Base-by-base conservation (phyloP, 2,888 invertebrate species). In the Diaprepes abbreviatus region DNA sequence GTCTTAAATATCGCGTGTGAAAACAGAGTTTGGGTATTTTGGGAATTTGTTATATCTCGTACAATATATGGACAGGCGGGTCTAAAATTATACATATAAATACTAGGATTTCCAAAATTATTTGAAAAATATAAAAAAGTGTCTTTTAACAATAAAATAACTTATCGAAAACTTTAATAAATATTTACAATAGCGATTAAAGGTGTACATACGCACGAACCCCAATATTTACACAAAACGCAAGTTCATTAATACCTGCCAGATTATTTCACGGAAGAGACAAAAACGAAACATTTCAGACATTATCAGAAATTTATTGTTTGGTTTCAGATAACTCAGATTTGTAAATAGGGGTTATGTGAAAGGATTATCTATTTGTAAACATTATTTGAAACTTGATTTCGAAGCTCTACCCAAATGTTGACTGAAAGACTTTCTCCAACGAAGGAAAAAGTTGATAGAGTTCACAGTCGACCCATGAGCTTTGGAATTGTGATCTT, bases 321-420 rank as follows among this genome's bases (percentile, higher is more conserved):
- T 24, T 38, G 38, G 33, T 38, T 55, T 10, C 10, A 14, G 38
- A 55, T 55, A 55, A 36, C 55, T 3, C 36, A 55, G 55, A 55
- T 55, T 55, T 55, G 38, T 55, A 38, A 55, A 55, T 36, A 38
- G 24, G 55, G 55, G 55, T 50, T 50, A 17, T 55, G 24, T 19
- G 2, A 21, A 36, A 17, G 12, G 55, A 55, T 36, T 55, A 55
- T 55, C 38, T 55, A 19, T 38, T 36, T 38, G 35, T 55, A 55
- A 55, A 55, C 55, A 55, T 2, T 12, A 21, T 38, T 55, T 36
- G 0, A 55, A 38, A 55, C 55, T 38, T 36, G 55, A 55, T 55
- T 55, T 38, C 14, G 9, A 7, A 28, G 48, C 48, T 50, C 3
- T 50, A 48, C 45, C 4, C 3, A 14, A 50, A 50, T 50, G 28